Conservation (phyloP, 2,797 vertebrate species). For the Neoniphon sammara region DNA sequence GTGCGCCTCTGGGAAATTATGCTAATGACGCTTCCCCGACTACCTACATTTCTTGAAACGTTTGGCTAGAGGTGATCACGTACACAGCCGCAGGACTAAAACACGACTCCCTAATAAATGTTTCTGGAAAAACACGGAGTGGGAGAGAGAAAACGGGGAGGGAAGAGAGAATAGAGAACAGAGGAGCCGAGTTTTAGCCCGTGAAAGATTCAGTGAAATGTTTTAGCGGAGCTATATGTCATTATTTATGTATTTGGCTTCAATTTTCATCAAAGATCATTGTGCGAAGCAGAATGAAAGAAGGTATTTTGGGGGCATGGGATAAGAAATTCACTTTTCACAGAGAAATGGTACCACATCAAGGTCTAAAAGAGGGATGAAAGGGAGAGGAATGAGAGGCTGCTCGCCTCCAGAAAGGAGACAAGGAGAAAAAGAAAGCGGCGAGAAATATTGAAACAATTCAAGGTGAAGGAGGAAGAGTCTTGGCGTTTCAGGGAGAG, state of each 20-base stretch:
- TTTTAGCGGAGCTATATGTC: not conserved
- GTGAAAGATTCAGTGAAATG: not conserved
- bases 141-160: not conserved
- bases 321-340: not conserved
- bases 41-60: slow-evolving; percentile 67
- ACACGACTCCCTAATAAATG: slow-evolving; percentile 30
- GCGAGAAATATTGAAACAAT: not conserved
- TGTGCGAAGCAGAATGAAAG: not conserved
- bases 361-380: not conserved
- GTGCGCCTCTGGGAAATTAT: slow-evolving; percentile 81
- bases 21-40: slow-evolving; percentile 71
- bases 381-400: not conserved
- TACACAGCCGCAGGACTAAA: slow-evolving; percentile 26
- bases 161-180: not conserved
- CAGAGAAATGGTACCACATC: not conserved
- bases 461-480: not conserved
- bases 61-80: slow-evolving; percentile 66
- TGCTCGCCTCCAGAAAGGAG: not conserved
- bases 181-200: not conserved
- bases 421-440: slow-evolving; percentile 1
- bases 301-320: not conserved
- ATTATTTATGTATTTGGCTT: not conserved
- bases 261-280: not conserved
- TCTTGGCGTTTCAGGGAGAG: not conserved
- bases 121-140: slow-evolving; percentile 8